Evolutionary conservation across 2,113 vertebrate genomes (phyloP).

Genomic region (Vulpes lagopus): DNA sequence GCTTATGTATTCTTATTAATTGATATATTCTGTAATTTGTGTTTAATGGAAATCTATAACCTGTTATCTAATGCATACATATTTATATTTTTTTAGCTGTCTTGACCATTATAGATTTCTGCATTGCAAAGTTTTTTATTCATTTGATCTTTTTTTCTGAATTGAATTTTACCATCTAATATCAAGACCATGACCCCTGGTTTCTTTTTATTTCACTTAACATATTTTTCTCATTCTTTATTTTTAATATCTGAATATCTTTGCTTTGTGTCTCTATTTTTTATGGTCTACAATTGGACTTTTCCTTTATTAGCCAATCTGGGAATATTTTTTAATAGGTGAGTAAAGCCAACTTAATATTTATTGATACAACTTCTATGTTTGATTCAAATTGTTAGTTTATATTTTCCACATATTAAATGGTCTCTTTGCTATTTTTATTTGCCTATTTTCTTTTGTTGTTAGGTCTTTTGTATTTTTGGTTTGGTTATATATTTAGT

Average conservation of each 20-base stretch:
- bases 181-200: not conserved
- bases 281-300: not conserved
- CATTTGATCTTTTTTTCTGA: not conserved
- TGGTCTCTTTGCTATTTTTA: not conserved
- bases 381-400: constrained; percentile 12
- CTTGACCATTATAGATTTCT: not conserved
- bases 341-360: not conserved
- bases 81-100: not conserved
- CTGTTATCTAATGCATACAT: not conserved
- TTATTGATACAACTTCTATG: not conserved
- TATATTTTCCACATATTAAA: not conserved
- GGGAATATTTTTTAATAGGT: not conserved
- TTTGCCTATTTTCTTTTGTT: not conserved
- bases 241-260: not conserved
- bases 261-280: not conserved
- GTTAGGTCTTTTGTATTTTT: not conserved
- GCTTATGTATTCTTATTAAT: not conserved
- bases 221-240: not conserved
- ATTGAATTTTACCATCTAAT: not conserved
- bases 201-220: not conserved
- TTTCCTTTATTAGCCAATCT: not conserved
- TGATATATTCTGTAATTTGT: not conserved
- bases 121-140: not conserved
- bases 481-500: not conserved
- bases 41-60: not conserved